These are phyloP conservation scores for Nebria ingens DNA, from an alignment of 1,140 invertebrate genomes.

Conservation along the genomic window DNA sequence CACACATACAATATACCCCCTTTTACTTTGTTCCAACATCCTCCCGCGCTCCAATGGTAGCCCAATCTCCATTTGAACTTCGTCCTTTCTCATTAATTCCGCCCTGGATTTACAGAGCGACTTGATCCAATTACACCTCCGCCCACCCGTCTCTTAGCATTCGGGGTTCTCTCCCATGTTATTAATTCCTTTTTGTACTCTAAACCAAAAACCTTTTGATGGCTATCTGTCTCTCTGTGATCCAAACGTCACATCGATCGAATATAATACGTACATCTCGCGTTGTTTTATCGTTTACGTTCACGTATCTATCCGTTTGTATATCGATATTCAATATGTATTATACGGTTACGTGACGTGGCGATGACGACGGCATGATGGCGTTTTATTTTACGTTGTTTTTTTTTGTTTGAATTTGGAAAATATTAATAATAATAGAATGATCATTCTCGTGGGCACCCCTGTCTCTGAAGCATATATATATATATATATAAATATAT, in stretches of 20 bases:
- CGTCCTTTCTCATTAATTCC: constrained; percentile 19
- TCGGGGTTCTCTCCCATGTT: constrained; percentile 10
- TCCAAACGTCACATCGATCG: background rate
- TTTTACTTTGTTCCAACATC: background rate
- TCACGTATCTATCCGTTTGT: background rate
- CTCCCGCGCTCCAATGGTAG: background rate
- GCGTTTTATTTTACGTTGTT: too few species aligned
- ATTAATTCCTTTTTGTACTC: constrained; percentile 14
- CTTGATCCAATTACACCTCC: constrained; percentile 27
- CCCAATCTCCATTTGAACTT: constrained; percentile 4
- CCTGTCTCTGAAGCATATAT: too few species aligned
- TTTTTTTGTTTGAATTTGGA: too few species aligned
- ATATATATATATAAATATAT: too few species aligned
- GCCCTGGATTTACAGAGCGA: constrained; percentile 20
- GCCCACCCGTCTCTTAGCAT: constrained; percentile 19
- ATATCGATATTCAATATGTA: background rate
- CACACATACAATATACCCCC: too few species aligned
- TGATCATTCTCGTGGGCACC: background rate
- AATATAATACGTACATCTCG: background rate
- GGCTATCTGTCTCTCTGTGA: background rate
- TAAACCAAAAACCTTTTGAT: constrained; percentile 3
- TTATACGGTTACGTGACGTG: too few species aligned
- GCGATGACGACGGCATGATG: too few species aligned
- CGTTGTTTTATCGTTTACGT: background rate
- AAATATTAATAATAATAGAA: background rate